phyloP scores from a whole-genome alignment of 2,888 invertebrate genomes.

The Epiblema foenella region DNA sequence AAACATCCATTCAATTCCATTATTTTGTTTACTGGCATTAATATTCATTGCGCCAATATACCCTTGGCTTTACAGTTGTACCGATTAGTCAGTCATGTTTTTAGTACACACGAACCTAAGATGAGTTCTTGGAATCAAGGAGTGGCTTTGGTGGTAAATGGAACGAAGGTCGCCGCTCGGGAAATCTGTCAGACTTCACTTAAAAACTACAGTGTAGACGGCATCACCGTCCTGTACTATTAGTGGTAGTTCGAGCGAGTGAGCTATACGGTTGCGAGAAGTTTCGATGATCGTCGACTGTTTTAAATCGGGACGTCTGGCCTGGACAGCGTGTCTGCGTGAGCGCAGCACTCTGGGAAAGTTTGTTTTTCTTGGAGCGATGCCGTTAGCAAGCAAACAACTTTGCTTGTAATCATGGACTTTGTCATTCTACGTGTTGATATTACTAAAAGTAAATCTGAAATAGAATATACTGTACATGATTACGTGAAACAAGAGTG shows the following conservation, averaged over 20 bases:
- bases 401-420: constrained; percentile 1
- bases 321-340: constrained; percentile 66
- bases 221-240: constrained; percentile 16
- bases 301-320: constrained; percentile 58
- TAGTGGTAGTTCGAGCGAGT: background rate
- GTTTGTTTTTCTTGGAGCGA: constrained; percentile 41
- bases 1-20: constrained; percentile 30
- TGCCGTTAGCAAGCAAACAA: constrained; percentile 25
- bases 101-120: constrained; percentile 28
- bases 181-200: constrained; percentile 24
- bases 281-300: background rate
- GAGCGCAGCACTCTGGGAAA: constrained; percentile 30
- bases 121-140: constrained; percentile 36
- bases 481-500: background rate
- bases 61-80: constrained; percentile 39
- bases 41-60: constrained; percentile 36
- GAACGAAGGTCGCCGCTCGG: constrained; percentile 63
- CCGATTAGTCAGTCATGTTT: constrained; percentile 44
- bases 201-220: background rate
- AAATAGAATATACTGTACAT: background rate
- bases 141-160: constrained; percentile 53
- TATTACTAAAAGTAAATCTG: background rate
- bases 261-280: constrained; percentile 23
- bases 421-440: background rate
- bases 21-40: constrained; percentile 30